Conservation (phyloP, 2,797 vertebrate genomes). For the Pygocentrus nattereri region DNA sequence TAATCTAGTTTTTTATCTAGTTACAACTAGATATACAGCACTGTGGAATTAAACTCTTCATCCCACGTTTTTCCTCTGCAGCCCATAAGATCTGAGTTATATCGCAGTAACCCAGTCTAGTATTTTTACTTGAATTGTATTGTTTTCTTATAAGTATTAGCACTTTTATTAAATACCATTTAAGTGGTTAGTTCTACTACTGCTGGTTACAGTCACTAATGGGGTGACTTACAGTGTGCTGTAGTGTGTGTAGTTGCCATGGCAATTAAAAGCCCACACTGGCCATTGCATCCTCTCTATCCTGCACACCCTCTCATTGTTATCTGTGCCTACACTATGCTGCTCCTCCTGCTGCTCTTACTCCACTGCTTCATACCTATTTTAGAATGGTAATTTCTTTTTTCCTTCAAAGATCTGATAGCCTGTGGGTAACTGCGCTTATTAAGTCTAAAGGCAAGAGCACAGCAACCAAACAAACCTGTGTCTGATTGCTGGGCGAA, state of each 20-base stretch:
- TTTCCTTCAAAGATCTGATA: neutral
- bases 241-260: conserved; percentile 37
- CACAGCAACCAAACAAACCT: too few relatives aligned
- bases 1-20: too few relatives aligned
- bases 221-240: conserved; percentile 2
- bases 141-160: neutral
- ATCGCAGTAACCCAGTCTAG: neutral
- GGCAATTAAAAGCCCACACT: conserved; percentile 49
- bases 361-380: neutral
- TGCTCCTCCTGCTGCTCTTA: neutral
- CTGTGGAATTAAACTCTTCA: neutral
- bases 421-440: neutral
- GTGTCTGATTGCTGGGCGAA: neutral
- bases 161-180: neutral
- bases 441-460: neutral
- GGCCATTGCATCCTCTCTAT: conserved; percentile 33
- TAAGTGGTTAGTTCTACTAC: neutral
- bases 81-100: neutral
- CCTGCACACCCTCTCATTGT: neutral
- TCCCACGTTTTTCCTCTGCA: neutral
- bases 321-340: conserved; percentile 5
- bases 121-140: neutral
- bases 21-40: too few relatives aligned
- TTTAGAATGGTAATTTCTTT: neutral
- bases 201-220: neutral